Evolutionary conservation across 2,888 invertebrate genomes (phyloP), one percentile per base, ranked within the genome.

Genomic region (Anticlea derivata): DNA sequence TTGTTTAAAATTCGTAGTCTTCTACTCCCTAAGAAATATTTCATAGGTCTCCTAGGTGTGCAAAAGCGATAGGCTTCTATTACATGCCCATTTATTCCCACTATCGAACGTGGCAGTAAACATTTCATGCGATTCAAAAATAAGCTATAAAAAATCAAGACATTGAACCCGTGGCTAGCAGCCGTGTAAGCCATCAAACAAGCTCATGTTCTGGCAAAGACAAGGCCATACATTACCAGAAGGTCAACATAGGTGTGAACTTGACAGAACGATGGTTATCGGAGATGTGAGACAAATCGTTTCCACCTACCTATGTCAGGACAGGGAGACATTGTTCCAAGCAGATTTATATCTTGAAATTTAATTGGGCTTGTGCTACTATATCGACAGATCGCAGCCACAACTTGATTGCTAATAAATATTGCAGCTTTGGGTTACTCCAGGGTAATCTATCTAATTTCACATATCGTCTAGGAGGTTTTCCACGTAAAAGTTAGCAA

Each of bases 241-340:
- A 74, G 73, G 71, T 73, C 70, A 74, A 56, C 35, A 46, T 47
- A 75, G 70, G 72, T 75, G 71, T 72, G 58, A 66, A 60, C 56
- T 51, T 68, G 65, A 61, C 62, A 50, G 61, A 61, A 48, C 61
- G 86, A 87, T 87, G 65, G 23, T 82, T 86, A 89, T 89, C 88
- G 65, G 38, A 50, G 65, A 66, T 78, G 81, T 80, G 75, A 87
- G 86, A 88, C 87, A 85, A 87, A 87, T 86, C 73, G 82, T 75
- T 84, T 83, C 78, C 75, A 80, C 75, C 68, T 67, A 71, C 70
- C 66, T 70, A 52, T 75, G 76, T 78, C 78, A 75, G 70, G 73
- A 79, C 76, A 75, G 17, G 17, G 17, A 17, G 8, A 67, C 63
- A 12, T 1, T 59, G 63, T 65, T 63, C 53, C 58, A 60, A 61